These are phyloP conservation scores for Melanaphis sacchari DNA, from an alignment of 1,140 invertebrate genomes.

Conservation along the genomic window DNA sequence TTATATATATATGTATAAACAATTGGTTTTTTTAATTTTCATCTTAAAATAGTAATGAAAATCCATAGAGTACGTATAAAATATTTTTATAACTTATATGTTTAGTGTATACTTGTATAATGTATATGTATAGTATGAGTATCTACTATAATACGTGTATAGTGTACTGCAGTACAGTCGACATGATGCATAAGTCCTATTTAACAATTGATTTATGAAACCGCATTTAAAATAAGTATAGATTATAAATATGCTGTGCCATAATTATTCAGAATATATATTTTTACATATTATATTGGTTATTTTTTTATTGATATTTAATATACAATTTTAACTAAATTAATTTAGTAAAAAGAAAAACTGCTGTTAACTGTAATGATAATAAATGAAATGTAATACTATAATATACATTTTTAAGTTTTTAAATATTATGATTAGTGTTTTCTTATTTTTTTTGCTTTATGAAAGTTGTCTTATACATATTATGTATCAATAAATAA, in stretches of 20 bases:
- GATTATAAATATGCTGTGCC: neutral
- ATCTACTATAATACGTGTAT: no score
- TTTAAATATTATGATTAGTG: neutral
- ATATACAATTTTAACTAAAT: neutral
- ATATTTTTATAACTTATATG: neutral
- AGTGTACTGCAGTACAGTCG: neutral
- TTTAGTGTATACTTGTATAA: no score
- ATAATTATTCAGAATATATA: neutral
- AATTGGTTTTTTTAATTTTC: no score
- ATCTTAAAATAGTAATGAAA: neutral
- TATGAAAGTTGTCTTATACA: no score
- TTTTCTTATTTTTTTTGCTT: neutral
- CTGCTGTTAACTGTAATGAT: neutral
- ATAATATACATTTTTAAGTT: neutral
- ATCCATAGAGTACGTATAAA: neutral
- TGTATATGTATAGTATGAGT: neutral
- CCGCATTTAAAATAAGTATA: neutral
- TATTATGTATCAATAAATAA: neutral
- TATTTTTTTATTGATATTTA: no score
- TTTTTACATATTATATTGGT: neutral
- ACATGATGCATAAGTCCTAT: neutral
- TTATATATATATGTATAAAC: no score
- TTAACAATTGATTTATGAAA: neutral
- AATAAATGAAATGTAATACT: neutral
- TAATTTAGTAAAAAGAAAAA: neutral